A percentile compares a stretch with the other conserved stretches of the same genome.
These are phyloP conservation scores for Chascanopsetta lugubris DNA, from an alignment of 2,113 vertebrate species.

Conservation along the genomic window DNA sequence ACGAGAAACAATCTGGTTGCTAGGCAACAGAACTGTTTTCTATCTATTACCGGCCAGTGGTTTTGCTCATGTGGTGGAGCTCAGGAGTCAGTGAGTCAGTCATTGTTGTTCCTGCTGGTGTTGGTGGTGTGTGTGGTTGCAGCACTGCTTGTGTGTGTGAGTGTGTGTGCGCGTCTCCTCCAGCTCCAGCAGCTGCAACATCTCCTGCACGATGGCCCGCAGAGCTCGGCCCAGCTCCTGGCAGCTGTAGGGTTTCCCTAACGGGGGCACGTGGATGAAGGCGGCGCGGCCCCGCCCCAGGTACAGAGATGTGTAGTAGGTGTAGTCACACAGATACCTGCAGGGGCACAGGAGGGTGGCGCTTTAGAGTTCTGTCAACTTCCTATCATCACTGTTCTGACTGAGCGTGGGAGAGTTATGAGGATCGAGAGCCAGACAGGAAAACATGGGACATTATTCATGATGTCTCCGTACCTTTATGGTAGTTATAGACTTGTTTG, in stretches of 20 bases:
- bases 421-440: neutral
- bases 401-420: neutral
- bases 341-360: neutral
- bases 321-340: conserved; percentile 96
- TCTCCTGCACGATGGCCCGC: conserved; percentile 85
- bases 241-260: conserved; percentile 88
- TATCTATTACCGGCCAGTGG: neutral
- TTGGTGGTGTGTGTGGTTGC: conserved; percentile 75
- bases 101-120: conserved; percentile 31
- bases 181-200: conserved; percentile 84
- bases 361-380: conserved; percentile 9
- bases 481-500: too few relatives aligned
- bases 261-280: conserved; percentile 91
- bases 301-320: conserved; percentile 92
- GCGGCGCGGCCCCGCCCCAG: conserved; percentile 84
- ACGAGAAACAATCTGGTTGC: neutral
- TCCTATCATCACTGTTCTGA: neutral
- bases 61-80: neutral
- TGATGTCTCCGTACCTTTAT: too few relatives aligned
- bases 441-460: neutral
- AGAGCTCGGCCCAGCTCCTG: conserved; percentile 88
- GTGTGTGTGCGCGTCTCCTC: conserved; percentile 71
- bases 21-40: neutral
- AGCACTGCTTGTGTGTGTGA: conserved; percentile 58
- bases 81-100: neutral